phyloP scores from a whole-genome alignment of 2,797 vertebrate species.

The Lepus oiostolus region DNA sequence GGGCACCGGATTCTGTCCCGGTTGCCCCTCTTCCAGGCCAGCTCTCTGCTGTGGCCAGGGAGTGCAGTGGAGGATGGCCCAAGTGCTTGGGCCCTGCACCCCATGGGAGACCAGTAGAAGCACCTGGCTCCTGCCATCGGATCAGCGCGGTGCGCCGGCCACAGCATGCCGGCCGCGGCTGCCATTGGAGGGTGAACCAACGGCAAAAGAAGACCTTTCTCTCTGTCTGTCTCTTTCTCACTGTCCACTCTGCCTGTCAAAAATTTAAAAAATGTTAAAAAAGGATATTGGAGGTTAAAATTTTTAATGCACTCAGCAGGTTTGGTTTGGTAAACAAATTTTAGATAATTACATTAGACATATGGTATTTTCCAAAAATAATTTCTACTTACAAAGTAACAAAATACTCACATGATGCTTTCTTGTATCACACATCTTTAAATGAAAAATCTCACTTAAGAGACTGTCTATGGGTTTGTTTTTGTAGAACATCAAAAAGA shows the following conservation, averaged over 20 bases:
- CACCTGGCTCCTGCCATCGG: too few relatives aligned
- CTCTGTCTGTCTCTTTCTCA: background rate
- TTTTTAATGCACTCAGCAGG: background rate
- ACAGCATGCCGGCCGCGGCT: too few relatives aligned
- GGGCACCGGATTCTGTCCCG: too few relatives aligned
- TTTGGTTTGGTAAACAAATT: conserved; percentile 4
- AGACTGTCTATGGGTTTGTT: conserved; percentile 96
- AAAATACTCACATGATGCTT: conserved; percentile 91
- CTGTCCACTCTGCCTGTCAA: background rate
- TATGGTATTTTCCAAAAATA: conserved; percentile 28
- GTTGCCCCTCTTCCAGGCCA: too few relatives aligned
- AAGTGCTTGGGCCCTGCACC: too few relatives aligned
- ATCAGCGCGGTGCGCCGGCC: too few relatives aligned
- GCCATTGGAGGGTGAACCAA: too few relatives aligned
- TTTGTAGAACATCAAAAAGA: conserved; percentile 96
- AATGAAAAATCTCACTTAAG: conserved; percentile 93
- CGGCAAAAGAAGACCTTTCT: background rate
- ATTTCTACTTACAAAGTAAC: background rate
- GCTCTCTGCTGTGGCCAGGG: too few relatives aligned
- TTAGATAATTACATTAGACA: background rate
- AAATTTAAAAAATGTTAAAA: background rate
- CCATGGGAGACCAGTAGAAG: too few relatives aligned
- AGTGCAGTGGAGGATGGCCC: too few relatives aligned
- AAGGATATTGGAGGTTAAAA: background rate
- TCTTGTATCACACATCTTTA: conserved; percentile 93